These are phyloP conservation scores for Drosophila truncata DNA, from an alignment of 1,140 invertebrate species.

Conservation along the genomic window DNA sequence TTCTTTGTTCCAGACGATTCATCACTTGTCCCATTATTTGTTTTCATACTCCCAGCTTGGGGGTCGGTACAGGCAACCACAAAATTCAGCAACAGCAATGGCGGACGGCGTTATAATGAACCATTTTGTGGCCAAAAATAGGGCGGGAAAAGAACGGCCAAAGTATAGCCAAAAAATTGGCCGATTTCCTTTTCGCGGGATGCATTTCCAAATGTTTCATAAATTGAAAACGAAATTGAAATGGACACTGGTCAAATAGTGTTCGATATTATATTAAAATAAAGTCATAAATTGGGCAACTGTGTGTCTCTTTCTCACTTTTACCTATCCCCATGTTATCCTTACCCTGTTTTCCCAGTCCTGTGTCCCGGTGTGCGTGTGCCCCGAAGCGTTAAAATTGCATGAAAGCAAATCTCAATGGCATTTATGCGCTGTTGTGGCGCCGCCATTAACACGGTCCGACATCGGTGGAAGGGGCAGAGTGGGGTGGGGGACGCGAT, in stretches of 20 bases:
- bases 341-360: not conserved
- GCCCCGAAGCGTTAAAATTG: conserved; percentile 72
- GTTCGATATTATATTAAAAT: conserved; percentile 81
- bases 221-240: conserved; percentile 70
- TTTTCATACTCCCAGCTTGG: conserved; percentile 17
- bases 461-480: not conserved
- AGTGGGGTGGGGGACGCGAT: not conserved
- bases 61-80: conserved; percentile 44
- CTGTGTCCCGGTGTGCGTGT: conserved; percentile 23
- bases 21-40: conserved; percentile 8
- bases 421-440: conserved; percentile 47
- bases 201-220: conserved; percentile 42
- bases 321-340: conserved; percentile 1
- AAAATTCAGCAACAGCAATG: conserved; percentile 73
- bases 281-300: conserved; percentile 62
- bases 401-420: conserved; percentile 73
- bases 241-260: conserved; percentile 65
- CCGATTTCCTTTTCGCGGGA: conserved; percentile 25
- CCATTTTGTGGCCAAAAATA: conserved; percentile 67
- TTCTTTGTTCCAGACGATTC: not conserved
- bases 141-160: not conserved
- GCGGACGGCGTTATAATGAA: conserved; percentile 68
- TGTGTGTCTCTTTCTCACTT: conserved; percentile 13
- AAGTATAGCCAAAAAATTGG: conserved; percentile 23
- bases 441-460: conserved; percentile 45